Conservation (phyloP, 2,888 invertebrate genomes). For the Yponomeuta evonymella region DNA sequence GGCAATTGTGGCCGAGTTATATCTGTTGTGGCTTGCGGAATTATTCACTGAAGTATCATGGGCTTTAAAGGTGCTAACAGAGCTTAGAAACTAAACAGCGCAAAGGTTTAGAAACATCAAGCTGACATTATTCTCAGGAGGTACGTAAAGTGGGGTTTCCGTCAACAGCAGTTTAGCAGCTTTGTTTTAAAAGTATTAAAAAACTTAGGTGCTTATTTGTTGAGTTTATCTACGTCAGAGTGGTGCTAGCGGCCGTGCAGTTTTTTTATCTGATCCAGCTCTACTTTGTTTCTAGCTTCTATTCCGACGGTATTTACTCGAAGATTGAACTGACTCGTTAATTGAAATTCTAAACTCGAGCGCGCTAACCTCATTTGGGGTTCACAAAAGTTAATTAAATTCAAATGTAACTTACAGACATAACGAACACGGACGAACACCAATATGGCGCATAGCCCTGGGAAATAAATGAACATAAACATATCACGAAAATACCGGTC, state of each 20-base stretch:
- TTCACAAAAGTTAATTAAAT: conserved; percentile 53
- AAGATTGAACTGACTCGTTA: conserved; percentile 30
- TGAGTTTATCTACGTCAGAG: neutral
- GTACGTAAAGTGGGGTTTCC: too few relatives aligned
- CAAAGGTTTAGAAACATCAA: too few relatives aligned
- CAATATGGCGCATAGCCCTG: conserved; percentile 20
- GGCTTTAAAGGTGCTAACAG: neutral
- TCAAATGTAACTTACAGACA: conserved; percentile 26
- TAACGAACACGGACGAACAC: neutral
- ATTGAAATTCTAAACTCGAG: conserved; percentile 50
- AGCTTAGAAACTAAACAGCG: too few relatives aligned
- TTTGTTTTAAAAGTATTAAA: too few relatives aligned
- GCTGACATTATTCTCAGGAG: too few relatives aligned
- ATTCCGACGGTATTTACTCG: conserved; percentile 3
- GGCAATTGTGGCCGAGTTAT: neutral
- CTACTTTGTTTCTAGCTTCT: neutral
- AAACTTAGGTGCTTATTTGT: too few relatives aligned
- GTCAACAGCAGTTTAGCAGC: too few relatives aligned
- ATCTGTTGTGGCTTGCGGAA: neutral
- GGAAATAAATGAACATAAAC: conserved; percentile 28
- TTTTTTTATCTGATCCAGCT: conserved; percentile 1
- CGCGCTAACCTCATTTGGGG: conserved; percentile 41
- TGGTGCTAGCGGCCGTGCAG: neutral
- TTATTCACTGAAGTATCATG: neutral
- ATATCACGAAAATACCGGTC: conserved; percentile 21